phyloP scores from a whole-genome alignment of 2,797 vertebrate species.

The Rhynchotus rufescens region DNA sequence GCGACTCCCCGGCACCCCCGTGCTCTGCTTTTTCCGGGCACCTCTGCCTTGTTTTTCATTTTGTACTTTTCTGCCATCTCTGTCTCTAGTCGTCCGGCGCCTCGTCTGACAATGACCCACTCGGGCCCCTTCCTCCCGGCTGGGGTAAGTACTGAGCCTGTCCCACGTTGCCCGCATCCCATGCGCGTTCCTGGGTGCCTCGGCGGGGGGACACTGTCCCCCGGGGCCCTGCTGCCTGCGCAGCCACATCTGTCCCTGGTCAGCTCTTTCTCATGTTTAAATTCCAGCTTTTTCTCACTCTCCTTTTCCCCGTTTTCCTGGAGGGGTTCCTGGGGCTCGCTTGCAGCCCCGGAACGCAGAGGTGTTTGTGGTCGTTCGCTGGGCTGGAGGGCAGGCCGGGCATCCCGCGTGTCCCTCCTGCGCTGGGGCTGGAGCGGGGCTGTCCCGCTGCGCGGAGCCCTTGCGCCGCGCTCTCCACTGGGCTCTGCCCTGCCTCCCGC shows the following conservation, averaged over 20 bases:
- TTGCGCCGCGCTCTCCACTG: background rate
- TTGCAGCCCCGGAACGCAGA: constrained; percentile 13
- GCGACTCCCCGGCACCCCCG: background rate
- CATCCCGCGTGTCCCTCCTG: accelerated
- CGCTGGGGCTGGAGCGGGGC: background rate
- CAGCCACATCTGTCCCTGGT: background rate
- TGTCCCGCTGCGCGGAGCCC: background rate
- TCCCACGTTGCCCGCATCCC: background rate
- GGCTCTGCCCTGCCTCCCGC: background rate
- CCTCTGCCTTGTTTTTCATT: constrained; percentile 11
- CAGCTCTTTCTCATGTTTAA: background rate
- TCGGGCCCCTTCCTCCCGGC: constrained; percentile 92
- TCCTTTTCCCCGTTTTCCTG: background rate
- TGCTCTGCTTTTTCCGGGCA: background rate
- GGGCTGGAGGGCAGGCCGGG: background rate
- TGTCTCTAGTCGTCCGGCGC: constrained; percentile 88
- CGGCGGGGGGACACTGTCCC: background rate
- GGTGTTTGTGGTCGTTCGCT: constrained; percentile 30
- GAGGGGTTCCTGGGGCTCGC: constrained; percentile 15
- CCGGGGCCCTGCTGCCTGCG: background rate
- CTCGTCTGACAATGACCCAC: constrained; percentile 92
- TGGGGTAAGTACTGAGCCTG: constrained; percentile 90
- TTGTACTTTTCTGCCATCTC: constrained; percentile 75
- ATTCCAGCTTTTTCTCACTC: background rate
- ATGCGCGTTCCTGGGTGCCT: accelerated